Evolutionary conservation across 2,888 invertebrate species (phyloP), one percentile per base, ranked within the genome.

Genomic region (Xylota segnis): DNA sequence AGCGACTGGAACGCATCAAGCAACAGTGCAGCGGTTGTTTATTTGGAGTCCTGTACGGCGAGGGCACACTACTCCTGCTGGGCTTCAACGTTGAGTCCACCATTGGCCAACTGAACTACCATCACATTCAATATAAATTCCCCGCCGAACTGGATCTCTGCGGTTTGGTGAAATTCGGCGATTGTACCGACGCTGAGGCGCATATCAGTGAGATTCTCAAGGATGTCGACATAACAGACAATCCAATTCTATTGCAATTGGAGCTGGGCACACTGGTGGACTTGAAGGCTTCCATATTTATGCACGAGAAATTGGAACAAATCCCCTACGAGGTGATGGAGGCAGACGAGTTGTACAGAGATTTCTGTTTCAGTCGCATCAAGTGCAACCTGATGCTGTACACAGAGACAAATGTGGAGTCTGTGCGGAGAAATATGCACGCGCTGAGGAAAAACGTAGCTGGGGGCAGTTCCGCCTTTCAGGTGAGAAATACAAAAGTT

Each of bases 151-250:
- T 96, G 81, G 96, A 96, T 92, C 93, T 96, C 63, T 96, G 96
- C 90, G 97, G 96, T 29, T 93, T 96, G 75, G 93, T 96, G 14
- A 95, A 94, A 89, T 94, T 96, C 87, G 94, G 94, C 18, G 94
- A 95, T 88, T 93, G 93, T 59, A 91, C 94, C 52, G 94, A 94
- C 87, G 93, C 94, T 54, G 94, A 95, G 88, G 94, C 94, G 4
- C 94, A 94, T 89, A 93, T 95, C 29, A 94, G 94, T 90, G 94
- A 95, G 90, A 94, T 94, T 88, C 90, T 94, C 47, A 94, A 94
- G 91, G 95, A 96, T 92, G 95, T 96, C 76, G 95, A 96, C 90
- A 95, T 96, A 89, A 96, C 96, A 65, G 96, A 96, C 90, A 96
- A 96, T 92, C 96, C 96, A 3, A 93, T 96, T 76, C 93, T 96